These are phyloP conservation scores for Muntiacus reevesi DNA, from an alignment of 2,113 vertebrate genomes.

Conservation along the genomic window DNA sequence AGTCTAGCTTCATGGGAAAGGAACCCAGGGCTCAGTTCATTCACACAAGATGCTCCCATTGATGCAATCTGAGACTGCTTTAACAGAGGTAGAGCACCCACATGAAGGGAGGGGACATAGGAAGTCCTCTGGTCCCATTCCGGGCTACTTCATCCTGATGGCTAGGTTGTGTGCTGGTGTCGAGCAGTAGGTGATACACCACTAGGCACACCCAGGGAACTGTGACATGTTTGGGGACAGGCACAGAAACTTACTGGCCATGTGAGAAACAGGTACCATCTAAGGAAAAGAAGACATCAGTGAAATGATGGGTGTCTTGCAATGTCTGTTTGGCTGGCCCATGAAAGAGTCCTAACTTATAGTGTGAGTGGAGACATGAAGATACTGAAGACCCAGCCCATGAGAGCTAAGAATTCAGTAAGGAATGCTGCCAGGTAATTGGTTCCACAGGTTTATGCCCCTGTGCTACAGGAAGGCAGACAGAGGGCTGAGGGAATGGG, in stretches of 20 bases:
- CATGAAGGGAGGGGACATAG: neutral
- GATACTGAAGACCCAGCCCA: neutral
- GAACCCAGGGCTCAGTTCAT: neutral
- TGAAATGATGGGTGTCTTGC: neutral
- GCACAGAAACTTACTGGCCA: neutral
- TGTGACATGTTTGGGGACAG: neutral
- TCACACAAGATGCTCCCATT: neutral
- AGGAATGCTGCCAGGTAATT: neutral
- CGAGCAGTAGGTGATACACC: rapidly evolving
- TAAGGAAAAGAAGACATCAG: neutral
- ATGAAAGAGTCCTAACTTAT: neutral
- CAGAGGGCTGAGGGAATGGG: neutral
- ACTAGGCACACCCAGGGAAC: neutral
- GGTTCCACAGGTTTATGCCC: neutral
- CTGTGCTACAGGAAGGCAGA: neutral
- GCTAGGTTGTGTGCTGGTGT: neutral
- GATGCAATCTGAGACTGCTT: neutral
- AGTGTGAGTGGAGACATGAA: neutral
- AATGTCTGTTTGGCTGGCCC: neutral
- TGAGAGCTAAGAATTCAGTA: rapidly evolving
- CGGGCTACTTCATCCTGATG: neutral
- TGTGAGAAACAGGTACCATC: neutral
- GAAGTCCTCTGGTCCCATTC: neutral
- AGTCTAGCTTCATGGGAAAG: neutral
- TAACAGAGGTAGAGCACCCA: neutral